Base-by-base conservation (phyloP, 2,797 vertebrate species). In the Linurgus olivaceus region DNA sequence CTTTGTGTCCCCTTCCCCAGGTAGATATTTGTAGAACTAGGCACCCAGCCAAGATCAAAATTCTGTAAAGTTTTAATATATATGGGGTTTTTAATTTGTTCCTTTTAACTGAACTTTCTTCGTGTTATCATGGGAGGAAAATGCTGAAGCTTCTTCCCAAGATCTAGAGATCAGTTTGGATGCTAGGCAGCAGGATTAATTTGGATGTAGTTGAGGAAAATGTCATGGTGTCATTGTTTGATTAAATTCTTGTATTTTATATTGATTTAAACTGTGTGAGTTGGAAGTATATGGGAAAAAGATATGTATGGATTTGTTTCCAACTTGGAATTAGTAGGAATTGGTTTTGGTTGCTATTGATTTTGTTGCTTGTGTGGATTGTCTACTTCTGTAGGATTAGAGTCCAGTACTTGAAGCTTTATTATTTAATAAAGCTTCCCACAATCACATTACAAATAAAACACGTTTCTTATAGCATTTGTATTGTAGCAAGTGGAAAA, bases 381-480 rank as follows among this genome's bases (percentile, higher is more conserved):
- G 15, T 13, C 3, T 55, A 0, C 7, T 55, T 74, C 80, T 92
- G 23, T 68, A 50, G 40, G 7, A 48, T 10, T 37, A 17, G 6
- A 40, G 13, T 2, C 20, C 25, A 47, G 5, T 4, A 1, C 3
- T 67, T 83, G 38, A 59, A 76, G 59, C 44, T 38, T 38, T 38
- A 38, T 38, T 38, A 38, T 38, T 38, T 26, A 31, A 16, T 65
- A 28, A 66, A 83, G 11, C 3, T 63, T 76, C 38, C 17, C 83
- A 44, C 44, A 76, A 29, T 66, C 6, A 3, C 6, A 2, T 58
- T 40, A 11, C 5, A 67, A 83, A 45, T 55, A 37, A 65, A 67
- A 13, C 0, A 3, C 2, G 0, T 40, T 25, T 48, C 5, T 55
- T 25, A 1, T 0, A 66, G 6, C 2, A 7, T n/a, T 58, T 70